Base-by-base conservation (phyloP, 2,113 vertebrate genomes). In the Corvus cornix region DNA sequence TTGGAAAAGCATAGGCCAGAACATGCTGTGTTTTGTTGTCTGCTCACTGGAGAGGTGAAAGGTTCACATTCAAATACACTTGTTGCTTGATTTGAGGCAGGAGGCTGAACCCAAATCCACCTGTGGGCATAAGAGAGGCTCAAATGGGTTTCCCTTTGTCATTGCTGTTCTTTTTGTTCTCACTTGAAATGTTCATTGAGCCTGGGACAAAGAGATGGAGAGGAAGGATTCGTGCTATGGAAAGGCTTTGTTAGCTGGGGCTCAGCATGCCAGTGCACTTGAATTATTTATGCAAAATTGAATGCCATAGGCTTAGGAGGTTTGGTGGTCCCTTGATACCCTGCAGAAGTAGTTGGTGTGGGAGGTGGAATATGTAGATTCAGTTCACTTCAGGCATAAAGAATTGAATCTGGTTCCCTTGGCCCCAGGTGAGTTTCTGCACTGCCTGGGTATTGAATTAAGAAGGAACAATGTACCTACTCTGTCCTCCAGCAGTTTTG, bases 281-380 rank as follows among this genome's bases (percentile, higher is more conserved):
- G 64, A 94, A 94, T 88, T 90, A 92, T 95, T 92, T 84, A 94
- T 81, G 68, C 16, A 89, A 88, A 93, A 70, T 16, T 59, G 30
- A 69, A 80, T 46, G 37, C 16, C 43, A n/a, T 44, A 0, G 0
- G 11, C 48, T 74, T 63, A 63, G 35, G 41, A 74, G 75, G 63
- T 58, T 30, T 66, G 70, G 46, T 91, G 46, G 28, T 69, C 59
- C 48, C 79, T 88, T 1, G 3, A 31, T 59, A 39, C 33, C 15
- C 88, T 76, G n/a, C 73, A 83, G 62, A 33, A 86, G 67, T 41
- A 22, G 41, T 49, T 84, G 49, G 17, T 62, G 31, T 72, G 75
- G 63, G 76, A 83, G 31, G 30, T 69, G 20, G n/a, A 83, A 80
- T 90, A 93, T 6, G 9, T 27, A 73, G 44, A 37, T 90, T 73